A percentile compares a stretch with the other conserved stretches of the same genome.
These are phyloP conservation scores for Pristis pectinata DNA, from an alignment of 2,797 vertebrate genomes.

Conservation along the genomic window DNA sequence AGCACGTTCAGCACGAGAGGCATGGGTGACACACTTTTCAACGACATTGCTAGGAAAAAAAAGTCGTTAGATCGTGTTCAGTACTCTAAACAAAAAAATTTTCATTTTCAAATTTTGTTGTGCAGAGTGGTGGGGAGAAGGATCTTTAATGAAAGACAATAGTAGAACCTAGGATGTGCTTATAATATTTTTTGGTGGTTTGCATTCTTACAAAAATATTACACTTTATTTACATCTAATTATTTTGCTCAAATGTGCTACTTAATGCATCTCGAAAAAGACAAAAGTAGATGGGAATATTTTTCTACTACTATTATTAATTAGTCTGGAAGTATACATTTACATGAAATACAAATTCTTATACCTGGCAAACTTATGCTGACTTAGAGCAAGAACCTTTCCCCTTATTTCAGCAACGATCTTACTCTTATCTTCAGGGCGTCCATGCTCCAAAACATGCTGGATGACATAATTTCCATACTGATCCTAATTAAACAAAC, in stretches of 20 bases:
- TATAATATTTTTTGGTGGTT: not conserved
- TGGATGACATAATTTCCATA: conserved; percentile 98
- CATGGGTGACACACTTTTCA: conserved; percentile 96
- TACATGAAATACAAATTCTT: conserved; percentile 32
- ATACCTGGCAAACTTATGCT: conserved; percentile 98
- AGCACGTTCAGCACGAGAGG: conserved; percentile 89
- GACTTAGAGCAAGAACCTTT: conserved; percentile 89
- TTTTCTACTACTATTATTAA: not conserved
- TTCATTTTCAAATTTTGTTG: not conserved
- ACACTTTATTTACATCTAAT: not conserved
- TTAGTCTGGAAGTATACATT: not conserved
- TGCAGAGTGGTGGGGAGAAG: not conserved
- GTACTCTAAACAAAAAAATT: not conserved
- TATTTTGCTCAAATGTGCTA: not conserved
- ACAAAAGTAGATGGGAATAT: not conserved
- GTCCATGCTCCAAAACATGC: conserved; percentile 90
- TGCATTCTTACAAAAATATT: not conserved
- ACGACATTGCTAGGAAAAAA: conserved; percentile 80
- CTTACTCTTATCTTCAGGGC: conserved; percentile 95
- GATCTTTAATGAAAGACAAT: not conserved
- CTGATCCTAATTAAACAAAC: conserved; percentile 71
- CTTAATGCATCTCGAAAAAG: not conserved
- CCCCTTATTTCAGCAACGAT: conserved; percentile 94
- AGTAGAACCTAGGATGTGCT: no score
- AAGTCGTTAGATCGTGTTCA: not conserved